Conservation (phyloP, 2,888 invertebrate species). For the Clostera curtula region DNA sequence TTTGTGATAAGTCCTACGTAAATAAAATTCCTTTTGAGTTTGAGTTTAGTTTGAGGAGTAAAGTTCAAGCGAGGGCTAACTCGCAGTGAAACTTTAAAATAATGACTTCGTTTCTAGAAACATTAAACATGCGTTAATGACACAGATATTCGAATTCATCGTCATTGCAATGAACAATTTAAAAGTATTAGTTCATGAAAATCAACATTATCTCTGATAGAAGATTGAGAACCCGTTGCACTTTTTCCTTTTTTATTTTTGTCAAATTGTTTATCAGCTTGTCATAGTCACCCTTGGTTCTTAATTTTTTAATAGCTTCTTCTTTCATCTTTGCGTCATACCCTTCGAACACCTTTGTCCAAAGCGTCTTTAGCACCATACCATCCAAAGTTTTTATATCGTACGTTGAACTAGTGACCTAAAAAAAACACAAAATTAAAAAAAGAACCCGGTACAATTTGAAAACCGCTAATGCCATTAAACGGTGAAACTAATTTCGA, state of each 20-base stretch:
- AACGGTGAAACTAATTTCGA: too few species aligned
- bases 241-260: conserved; percentile 46
- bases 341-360: conserved; percentile 52
- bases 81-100: too few species aligned
- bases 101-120: too few species aligned
- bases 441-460: too few species aligned
- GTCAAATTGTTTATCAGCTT: conserved; percentile 38
- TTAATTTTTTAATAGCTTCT: conserved; percentile 41
- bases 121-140: too few species aligned
- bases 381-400: conserved; percentile 50
- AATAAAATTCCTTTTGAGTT: too few species aligned
- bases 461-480: too few species aligned
- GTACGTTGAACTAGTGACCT: conserved; percentile 31
- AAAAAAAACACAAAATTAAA: conserved; percentile 14
- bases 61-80: too few species aligned
- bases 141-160: background rate
- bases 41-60: too few species aligned
- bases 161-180: background rate
- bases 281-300: conserved; percentile 42
- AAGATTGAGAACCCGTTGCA: conserved; percentile 38
- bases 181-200: conserved; percentile 31
- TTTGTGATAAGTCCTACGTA: too few species aligned
- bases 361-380: conserved; percentile 52
- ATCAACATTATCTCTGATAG: conserved; percentile 46
- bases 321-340: conserved; percentile 43